phyloP scores from a whole-genome alignment of 92 coral and sea anemone species.

The Porites divaricata region DNA sequence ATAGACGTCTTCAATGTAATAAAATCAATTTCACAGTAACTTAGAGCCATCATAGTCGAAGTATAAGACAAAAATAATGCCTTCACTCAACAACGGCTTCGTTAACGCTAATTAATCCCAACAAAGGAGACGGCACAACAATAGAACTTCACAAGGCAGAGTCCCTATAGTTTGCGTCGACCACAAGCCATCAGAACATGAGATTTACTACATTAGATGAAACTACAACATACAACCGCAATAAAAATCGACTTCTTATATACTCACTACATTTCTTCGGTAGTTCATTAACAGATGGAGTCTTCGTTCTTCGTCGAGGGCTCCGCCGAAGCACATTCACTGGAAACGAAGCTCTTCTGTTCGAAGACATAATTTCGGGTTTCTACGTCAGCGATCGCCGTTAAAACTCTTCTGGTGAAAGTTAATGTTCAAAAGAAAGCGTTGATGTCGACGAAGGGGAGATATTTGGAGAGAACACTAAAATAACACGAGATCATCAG shows the following conservation, averaged over 20 bases:
- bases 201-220: neutral
- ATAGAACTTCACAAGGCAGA: constrained; percentile 8
- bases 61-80: neutral
- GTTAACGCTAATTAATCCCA: neutral
- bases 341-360: constrained; percentile 68
- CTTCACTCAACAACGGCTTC: neutral
- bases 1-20: neutral
- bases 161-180: neutral
- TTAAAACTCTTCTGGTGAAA: neutral
- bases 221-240: neutral
- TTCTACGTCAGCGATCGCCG: constrained; percentile 7
- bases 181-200: neutral
- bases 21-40: neutral
- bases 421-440: neutral
- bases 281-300: constrained; percentile 94
- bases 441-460: constrained; percentile 29
- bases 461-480: neutral
- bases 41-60: neutral
- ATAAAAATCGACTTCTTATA: neutral
- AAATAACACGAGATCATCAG: neutral
- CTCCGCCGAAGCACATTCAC: constrained; percentile 71
- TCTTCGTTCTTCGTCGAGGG: constrained; percentile 92
- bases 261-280: constrained; percentile 93
- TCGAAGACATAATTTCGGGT: constrained; percentile 66
- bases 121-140: neutral